Percentiles rank a stretch among this genome's conserved stretches.
Conservation (phyloP, 2,797 vertebrate species). For the Antennarius maculatus region DNA sequence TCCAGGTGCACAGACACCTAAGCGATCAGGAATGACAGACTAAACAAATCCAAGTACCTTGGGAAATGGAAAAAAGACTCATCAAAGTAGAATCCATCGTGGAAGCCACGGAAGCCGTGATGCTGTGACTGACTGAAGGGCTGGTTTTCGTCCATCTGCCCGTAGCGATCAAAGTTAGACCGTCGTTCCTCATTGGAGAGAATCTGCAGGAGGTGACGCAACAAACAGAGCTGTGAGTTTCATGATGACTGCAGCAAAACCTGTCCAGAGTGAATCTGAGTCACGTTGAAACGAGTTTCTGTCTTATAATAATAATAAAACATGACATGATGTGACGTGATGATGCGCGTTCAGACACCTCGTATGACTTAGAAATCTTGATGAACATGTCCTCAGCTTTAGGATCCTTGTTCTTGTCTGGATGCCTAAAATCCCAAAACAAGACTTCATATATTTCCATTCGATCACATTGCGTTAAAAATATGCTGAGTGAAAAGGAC, state of each 20-base stretch:
- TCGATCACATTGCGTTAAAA: neutral
- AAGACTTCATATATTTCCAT: neutral
- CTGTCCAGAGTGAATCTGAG: conserved; percentile 2
- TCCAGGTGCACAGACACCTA: too few species aligned
- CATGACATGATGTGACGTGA: neutral
- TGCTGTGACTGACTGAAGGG: conserved; percentile 86
- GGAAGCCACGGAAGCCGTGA: conserved; percentile 89
- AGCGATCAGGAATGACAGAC: neutral
- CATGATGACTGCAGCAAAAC: neutral
- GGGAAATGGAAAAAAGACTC: conserved; percentile 96
- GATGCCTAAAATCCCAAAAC: conserved; percentile 85
- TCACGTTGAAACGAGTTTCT: neutral
- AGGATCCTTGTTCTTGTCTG: conserved; percentile 96
- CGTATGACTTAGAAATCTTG: conserved; percentile 94
- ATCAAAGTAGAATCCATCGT: conserved; percentile 93
- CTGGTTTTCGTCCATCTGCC: conserved; percentile 89
- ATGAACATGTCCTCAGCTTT: conserved; percentile 96
- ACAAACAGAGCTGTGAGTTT: neutral
- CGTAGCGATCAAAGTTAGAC: conserved; percentile 91
- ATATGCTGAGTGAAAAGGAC: neutral
- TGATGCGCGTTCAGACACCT: conserved; percentile 80
- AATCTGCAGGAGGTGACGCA: conserved; percentile 70
- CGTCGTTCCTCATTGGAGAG: conserved; percentile 93
- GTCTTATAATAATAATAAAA: neutral
- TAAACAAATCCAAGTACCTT: conserved; percentile 49